phyloP scores from a whole-genome alignment of 2,888 invertebrate genomes.

The Netelia melanura region DNA sequence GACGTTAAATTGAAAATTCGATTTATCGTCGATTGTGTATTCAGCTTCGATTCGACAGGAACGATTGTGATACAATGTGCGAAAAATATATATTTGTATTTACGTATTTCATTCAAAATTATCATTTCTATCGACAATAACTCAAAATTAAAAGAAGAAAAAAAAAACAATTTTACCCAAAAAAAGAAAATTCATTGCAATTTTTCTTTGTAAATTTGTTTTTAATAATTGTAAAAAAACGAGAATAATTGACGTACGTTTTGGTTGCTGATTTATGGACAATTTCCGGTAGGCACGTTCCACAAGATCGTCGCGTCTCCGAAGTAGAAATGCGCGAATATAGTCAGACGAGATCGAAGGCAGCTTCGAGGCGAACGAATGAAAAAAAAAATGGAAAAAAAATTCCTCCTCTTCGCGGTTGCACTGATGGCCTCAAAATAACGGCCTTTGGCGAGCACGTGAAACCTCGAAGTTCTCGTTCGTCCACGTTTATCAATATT shows the following conservation, averaged over 20 bases:
- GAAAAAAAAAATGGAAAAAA: conserved; percentile 11
- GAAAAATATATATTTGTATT: background rate
- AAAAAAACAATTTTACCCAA: background rate
- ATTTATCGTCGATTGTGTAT: background rate
- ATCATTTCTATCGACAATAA: background rate
- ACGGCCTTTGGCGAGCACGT: conserved; percentile 44
- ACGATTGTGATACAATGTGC: background rate
- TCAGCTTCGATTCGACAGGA: background rate
- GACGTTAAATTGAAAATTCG: background rate
- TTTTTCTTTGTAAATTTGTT: background rate
- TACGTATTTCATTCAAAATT: background rate
- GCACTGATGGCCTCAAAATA: conserved; percentile 24
- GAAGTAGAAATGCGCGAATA: conserved; percentile 48
- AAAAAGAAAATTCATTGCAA: background rate
- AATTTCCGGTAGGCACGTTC: background rate
- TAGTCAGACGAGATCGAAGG: conserved; percentile 36
- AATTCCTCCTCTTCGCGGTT: conserved; percentile 15
- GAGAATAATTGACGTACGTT: conserved; percentile 13
- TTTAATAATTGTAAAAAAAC: background rate
- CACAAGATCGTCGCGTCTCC: conserved; percentile 23
- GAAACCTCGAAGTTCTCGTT: conserved; percentile 35
- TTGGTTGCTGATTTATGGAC: background rate
- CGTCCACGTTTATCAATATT: conserved; percentile 29
- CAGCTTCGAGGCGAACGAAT: background rate
- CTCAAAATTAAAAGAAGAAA: background rate